A percentile compares a stretch with the other conserved stretches of the same genome.
phyloP scores from a whole-genome alignment of 2,113 vertebrate genomes.

The Onychorhynchus coronatus region DNA sequence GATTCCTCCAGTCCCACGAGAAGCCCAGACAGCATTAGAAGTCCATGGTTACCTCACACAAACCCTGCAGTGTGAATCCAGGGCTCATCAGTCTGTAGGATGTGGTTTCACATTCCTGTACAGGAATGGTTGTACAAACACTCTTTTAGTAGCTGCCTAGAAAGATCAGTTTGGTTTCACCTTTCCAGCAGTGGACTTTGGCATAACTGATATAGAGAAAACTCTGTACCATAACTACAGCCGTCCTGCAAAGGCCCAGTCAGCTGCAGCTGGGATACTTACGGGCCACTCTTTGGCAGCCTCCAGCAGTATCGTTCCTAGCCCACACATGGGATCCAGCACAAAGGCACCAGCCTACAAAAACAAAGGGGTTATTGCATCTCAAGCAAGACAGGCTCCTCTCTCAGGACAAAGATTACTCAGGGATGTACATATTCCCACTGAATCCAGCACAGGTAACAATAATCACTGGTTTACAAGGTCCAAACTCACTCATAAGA shows the following conservation, averaged over 20 bases:
- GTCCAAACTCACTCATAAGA: not conserved
- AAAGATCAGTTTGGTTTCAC: not conserved
- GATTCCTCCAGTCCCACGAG: rapidly evolving
- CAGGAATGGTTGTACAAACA: not conserved
- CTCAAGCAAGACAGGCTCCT: not conserved
- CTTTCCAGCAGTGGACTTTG: not conserved
- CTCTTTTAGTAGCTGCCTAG: not conserved
- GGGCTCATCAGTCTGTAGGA: not conserved
- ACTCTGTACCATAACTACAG: not conserved
- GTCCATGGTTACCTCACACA: not conserved
- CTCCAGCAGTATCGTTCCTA: conserved; percentile 89
- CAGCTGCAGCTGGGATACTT: not conserved
- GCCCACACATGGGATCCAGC: conserved; percentile 93
- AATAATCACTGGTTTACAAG: not conserved
- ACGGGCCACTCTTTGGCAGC: conserved; percentile 88
- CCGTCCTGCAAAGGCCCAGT: not conserved
- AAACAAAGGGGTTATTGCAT: not conserved
- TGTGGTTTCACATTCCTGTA: not conserved
- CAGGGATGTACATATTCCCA: not conserved
- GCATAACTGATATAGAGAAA: not conserved
- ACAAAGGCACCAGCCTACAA: conserved; percentile 79
- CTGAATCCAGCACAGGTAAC: not conserved
- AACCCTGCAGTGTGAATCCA: not conserved
- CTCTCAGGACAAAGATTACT: not conserved
- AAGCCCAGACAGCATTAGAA: not conserved